Evolutionary conservation across 2,797 vertebrate genomes (phyloP).

Genomic region (Loriculus beryllinus): DNA sequence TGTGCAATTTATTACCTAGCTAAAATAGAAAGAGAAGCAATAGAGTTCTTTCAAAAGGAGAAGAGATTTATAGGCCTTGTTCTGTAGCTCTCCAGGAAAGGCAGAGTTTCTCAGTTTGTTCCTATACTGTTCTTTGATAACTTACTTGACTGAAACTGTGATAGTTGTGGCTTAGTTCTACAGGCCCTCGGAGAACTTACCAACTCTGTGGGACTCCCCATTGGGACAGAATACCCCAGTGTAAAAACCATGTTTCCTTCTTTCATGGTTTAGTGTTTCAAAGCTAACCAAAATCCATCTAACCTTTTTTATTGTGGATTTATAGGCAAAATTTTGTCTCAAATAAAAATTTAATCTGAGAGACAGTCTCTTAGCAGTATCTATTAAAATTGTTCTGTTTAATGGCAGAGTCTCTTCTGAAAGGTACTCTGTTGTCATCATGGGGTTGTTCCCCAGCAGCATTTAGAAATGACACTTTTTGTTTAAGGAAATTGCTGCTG

Average conservation of each 20-base stretch:
- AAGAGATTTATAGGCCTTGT: not conserved
- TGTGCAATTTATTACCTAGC: not conserved
- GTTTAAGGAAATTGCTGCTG: not conserved
- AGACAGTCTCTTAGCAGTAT: not conserved
- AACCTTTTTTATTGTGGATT: not conserved
- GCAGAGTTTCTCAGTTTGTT: not conserved
- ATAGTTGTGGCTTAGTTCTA: not conserved
- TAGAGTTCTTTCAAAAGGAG: not conserved
- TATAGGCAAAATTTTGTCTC: not conserved
- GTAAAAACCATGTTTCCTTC: not conserved
- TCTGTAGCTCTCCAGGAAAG: not conserved
- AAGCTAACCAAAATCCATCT: not conserved
- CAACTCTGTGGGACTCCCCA: not conserved
- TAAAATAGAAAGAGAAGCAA: not conserved
- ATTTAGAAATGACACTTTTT: not conserved
- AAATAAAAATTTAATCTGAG: not conserved
- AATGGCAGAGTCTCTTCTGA: not conserved
- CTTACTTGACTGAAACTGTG: not conserved
- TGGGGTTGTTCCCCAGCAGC: accelerated
- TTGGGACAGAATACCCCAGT: not conserved
- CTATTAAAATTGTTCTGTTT: not conserved
- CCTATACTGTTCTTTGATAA: not conserved
- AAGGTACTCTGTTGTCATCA: not conserved
- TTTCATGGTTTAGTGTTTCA: not conserved
- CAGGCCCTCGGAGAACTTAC: not conserved